Conservation (phyloP, 2,888 invertebrate genomes). For the Caenorhabditis sp. region DNA sequence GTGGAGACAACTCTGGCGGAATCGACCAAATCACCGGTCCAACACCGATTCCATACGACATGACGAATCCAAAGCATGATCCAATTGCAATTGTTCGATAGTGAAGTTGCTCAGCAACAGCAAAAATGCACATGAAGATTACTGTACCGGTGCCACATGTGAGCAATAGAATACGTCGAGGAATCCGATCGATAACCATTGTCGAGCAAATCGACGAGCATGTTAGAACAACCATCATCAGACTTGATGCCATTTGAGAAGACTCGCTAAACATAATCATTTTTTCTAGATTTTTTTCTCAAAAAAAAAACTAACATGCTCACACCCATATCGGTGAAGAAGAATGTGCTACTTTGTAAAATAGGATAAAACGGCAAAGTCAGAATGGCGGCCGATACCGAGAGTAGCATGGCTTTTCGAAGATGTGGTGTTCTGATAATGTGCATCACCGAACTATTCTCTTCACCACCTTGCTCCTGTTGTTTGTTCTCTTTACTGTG, state of each 20-base stretch:
- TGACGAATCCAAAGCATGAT: constrained; percentile 55
- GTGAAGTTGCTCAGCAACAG: constrained; percentile 39
- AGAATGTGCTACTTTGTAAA: constrained; percentile 61
- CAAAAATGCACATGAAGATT: constrained; percentile 39
- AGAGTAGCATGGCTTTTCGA: constrained; percentile 56
- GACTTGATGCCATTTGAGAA: constrained; percentile 58
- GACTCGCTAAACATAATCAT: constrained; percentile 39
- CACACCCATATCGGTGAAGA: constrained; percentile 53
- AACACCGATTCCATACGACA: constrained; percentile 60
- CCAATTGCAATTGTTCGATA: constrained; percentile 45
- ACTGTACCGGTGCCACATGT: constrained; percentile 32
- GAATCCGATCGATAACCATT: constrained; percentile 50
- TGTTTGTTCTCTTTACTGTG: constrained; percentile 17
- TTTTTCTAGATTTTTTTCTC: background rate
- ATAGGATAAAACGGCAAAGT: constrained; percentile 67
- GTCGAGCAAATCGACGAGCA: constrained; percentile 57
- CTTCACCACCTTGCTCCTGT: background rate
- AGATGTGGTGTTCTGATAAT: constrained; percentile 53
- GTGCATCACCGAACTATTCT: constrained; percentile 30
- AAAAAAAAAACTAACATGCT: constrained; percentile 33
- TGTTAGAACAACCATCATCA: constrained; percentile 60
- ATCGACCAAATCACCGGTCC: constrained; percentile 65
- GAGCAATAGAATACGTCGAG: constrained; percentile 46
- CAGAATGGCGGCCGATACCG: constrained; percentile 55
- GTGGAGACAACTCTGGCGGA: constrained; percentile 61